These are phyloP conservation scores for Crocuta crocuta DNA, from an alignment of 2,113 vertebrate species.

Conservation along the genomic window DNA sequence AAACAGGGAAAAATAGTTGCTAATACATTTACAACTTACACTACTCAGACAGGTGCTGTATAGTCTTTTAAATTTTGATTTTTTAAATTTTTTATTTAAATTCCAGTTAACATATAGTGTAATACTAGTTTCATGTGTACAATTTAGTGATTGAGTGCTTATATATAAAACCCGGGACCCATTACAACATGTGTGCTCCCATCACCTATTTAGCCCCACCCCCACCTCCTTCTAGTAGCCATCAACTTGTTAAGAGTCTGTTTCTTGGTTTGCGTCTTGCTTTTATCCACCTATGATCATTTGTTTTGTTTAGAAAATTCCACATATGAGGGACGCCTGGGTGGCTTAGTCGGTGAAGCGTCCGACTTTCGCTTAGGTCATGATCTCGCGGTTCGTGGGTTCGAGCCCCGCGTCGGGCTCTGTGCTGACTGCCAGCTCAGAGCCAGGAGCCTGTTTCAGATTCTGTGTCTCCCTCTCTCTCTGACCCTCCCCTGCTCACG, in stretches of 20 bases:
- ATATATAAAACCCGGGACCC: background rate
- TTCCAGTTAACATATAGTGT: background rate
- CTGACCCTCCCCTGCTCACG: no score
- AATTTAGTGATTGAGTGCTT: background rate
- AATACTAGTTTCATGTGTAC: background rate
- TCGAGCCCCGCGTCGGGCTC: no score
- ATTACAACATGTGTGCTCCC: background rate
- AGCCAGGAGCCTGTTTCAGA: no score
- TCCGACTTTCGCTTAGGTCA: no score
- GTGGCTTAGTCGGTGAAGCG: no score
- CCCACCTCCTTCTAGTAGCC: background rate
- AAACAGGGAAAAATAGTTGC: slow-evolving; percentile 93
- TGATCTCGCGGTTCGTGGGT: no score
- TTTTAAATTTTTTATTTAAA: background rate
- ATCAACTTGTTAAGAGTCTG: background rate
- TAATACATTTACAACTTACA: slow-evolving; percentile 95
- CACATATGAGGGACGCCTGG: background rate
- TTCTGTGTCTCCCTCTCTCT: no score
- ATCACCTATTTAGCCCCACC: background rate
- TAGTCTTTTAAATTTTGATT: background rate
- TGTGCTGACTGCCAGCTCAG: no score
- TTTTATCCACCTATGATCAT: background rate
- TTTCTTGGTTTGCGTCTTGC: background rate
- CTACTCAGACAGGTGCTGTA: slow-evolving; percentile 92
- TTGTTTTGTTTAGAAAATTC: background rate